These are phyloP conservation scores for Emydoidea blandingii DNA, from an alignment of 2,797 vertebrate genomes.

Conservation along the genomic window DNA sequence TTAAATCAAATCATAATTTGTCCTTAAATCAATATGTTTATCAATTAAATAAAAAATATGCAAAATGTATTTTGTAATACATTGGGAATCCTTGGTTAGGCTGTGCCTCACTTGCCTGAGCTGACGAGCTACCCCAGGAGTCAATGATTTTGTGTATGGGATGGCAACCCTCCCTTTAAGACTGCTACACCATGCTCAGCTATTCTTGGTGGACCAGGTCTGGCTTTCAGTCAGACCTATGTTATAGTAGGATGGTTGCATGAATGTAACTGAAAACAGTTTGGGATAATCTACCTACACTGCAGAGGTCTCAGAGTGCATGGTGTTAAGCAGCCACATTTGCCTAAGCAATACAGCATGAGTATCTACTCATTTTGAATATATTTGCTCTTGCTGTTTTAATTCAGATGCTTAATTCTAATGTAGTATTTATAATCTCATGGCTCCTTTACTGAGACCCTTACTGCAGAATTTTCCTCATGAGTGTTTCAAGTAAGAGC, in stretches of 20 bases:
- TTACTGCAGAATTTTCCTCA: not conserved
- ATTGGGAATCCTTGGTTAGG: no score
- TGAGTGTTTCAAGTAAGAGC: not conserved
- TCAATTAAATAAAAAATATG: no score
- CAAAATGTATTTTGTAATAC: no score
- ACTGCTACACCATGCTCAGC: not conserved
- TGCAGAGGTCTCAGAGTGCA: not conserved
- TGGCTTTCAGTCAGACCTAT: not conserved
- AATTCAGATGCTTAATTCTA: not conserved
- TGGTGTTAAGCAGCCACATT: not conserved
- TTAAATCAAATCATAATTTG: no score
- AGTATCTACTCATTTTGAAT: not conserved
- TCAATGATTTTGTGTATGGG: not conserved
- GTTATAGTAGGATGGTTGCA: not conserved
- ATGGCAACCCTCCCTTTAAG: not conserved
- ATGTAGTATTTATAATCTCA: not conserved
- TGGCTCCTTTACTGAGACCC: not conserved
- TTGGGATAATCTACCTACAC: not conserved
- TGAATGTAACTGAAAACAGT: not conserved
- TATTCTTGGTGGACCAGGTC: not conserved
- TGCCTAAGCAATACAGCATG: not conserved
- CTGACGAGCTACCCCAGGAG: no score
- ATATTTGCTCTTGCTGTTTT: not conserved
- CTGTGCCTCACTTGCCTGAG: no score
- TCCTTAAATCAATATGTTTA: no score